Percentiles rank a stretch among this genome's conserved stretches.
Conservation (phyloP, 2,888 invertebrate species). For the Drosophila atroscutellata region DNA sequence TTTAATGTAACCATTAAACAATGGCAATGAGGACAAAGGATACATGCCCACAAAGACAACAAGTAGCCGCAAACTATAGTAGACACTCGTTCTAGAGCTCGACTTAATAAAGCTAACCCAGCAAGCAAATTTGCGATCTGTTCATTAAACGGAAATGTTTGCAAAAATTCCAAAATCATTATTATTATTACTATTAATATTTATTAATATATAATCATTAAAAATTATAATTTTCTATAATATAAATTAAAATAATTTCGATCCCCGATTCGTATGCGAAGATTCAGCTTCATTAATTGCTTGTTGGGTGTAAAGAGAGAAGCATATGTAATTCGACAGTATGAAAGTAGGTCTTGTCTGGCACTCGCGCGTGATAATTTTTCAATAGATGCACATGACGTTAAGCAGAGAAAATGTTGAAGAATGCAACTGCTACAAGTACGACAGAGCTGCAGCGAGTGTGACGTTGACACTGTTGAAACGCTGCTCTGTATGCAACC, state of each 20-base stretch:
- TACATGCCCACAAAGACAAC: constrained; percentile 33
- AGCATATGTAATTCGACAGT: constrained; percentile 18
- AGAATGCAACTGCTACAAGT: constrained; percentile 60
- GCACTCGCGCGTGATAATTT: constrained; percentile 53
- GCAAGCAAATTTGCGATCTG: constrained; percentile 23
- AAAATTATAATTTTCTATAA: neutral
- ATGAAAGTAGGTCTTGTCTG: constrained; percentile 36
- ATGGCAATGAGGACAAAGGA: constrained; percentile 76
- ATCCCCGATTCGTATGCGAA: neutral
- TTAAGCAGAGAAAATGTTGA: constrained; percentile 58
- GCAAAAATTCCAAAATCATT: fast-evolving
- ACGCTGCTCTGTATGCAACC: constrained; percentile 37
- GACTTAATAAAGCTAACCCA: constrained; percentile 43
- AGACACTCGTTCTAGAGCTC: constrained; percentile 21
- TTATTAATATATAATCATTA: neutral
- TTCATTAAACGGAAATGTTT: neutral
- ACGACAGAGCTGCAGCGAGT: constrained; percentile 27
- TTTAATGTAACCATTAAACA: constrained; percentile 81
- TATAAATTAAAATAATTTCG: neutral
- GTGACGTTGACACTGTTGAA: constrained; percentile 27
- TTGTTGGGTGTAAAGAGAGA: constrained; percentile 30
- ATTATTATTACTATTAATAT: neutral
- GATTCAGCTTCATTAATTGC: neutral
- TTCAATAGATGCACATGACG: constrained; percentile 70
- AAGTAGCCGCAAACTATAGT: constrained; percentile 46